Evolutionary conservation across 2,888 invertebrate species (phyloP), one percentile per base, ranked within the genome.

Genomic region (Eupithecia centaureata): DNA sequence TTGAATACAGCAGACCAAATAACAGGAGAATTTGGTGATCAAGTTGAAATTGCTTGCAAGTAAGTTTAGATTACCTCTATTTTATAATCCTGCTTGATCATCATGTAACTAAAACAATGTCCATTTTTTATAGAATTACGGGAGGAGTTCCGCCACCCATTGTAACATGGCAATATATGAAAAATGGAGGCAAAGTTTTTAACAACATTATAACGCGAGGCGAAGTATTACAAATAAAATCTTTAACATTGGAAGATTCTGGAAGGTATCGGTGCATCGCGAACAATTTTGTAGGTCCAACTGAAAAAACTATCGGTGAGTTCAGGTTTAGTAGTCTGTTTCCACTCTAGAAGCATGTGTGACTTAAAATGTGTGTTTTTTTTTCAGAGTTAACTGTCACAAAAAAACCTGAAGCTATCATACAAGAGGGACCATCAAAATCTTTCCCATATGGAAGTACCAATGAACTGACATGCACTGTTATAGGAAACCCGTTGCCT

Each of bases 381-480:
- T 52, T 69, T 69, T n/a, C 61, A 72, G 72, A 63, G 30, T 27
- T 69, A 7, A 52, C 52, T 60, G 67, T 72, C n/a, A 30, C 61
- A 28, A 56, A 61, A 30, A 35, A 32, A 30, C 69, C 72, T 38
- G 22, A 12, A 18, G 58, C 62, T 15, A n/a, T 10, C 13, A 69
- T 69, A 12, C 42, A 47, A 33, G 63, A 65, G 18, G 72, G 67
- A 28, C 7, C 33, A 28, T 18, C 32, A 30, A 42, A 13, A 52
- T 22, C 54, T 5, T 47, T 65, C 52, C 18, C 63, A 1, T 72
- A 69, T 42, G 69, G 65, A 28, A 65, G 58, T 8, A 51, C 35
- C 25, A n/a, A 42, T 18, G 18, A 30, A 10, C 15, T 69, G 0
- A 72, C 63, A 3, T 72, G 72, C 61, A 67, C 33, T 25, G 52